Conservation (phyloP, 2,113 vertebrate species). For the Tinamus guttatus region DNA sequence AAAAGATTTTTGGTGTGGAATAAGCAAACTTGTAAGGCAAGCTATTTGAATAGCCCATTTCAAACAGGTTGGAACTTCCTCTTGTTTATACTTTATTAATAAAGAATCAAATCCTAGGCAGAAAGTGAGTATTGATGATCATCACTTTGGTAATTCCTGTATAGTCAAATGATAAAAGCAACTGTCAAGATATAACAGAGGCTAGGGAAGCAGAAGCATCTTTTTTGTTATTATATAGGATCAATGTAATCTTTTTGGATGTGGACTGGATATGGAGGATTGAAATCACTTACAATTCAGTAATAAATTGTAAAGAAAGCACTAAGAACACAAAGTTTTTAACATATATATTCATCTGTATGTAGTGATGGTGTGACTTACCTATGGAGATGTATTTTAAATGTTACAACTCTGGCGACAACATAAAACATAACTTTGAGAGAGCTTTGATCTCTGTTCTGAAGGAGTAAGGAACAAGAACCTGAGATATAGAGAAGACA, state of each 20-base stretch:
- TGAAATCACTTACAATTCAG: not conserved
- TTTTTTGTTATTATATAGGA: not conserved
- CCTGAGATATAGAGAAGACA: not conserved
- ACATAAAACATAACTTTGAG: not conserved
- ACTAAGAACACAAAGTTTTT: not conserved
- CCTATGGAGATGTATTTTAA: not conserved
- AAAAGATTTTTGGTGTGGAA: accelerated
- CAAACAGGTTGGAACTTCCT: not conserved
- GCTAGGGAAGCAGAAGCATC: not conserved
- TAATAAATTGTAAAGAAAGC: not conserved
- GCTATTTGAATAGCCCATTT: not conserved
- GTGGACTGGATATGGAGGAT: not conserved
- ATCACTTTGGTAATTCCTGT: not conserved
- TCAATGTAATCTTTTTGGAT: not conserved
- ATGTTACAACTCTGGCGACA: not conserved
- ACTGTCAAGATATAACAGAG: not conserved
- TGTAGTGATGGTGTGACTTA: not conserved
- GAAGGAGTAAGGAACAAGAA: not conserved
- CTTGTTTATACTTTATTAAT: constrained; percentile 12
- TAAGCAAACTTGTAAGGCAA: not conserved
- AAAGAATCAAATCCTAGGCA: not conserved
- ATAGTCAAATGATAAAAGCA: constrained; percentile 6
- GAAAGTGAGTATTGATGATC: not conserved
- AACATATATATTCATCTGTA: not conserved
- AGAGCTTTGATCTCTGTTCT: not conserved